A percentile compares a stretch with the other conserved stretches of the same genome.
Evolutionary conservation across 2,797 vertebrate species (phyloP).

Genomic region (Oreonectes daqikongensis): DNA sequence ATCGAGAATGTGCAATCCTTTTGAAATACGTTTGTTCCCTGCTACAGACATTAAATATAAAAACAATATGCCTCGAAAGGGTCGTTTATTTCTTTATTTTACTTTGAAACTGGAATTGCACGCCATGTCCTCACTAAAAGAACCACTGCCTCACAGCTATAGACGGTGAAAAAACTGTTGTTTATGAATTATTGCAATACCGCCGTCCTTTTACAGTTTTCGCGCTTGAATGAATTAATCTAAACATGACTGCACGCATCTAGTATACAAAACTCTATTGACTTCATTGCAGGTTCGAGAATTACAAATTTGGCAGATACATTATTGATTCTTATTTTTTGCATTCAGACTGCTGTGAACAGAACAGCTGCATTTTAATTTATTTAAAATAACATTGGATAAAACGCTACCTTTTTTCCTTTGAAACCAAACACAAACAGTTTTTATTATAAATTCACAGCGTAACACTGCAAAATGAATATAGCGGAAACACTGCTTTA

Average conservation of each 20-base stretch:
- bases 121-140: constrained; percentile 27
- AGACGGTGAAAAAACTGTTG: constrained; percentile 5
- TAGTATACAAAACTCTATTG: too few relatives aligned
- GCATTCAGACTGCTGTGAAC: too few relatives aligned
- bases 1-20: neutral
- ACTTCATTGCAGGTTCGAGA: too few relatives aligned
- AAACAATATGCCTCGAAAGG: neutral
- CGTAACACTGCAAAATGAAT: too few relatives aligned
- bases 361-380: too few relatives aligned
- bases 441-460: too few relatives aligned
- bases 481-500: too few relatives aligned
- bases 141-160: constrained; percentile 17
- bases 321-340: too few relatives aligned
- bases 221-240: constrained; percentile 10
- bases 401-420: too few relatives aligned
- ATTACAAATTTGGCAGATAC: too few relatives aligned
- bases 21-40: neutral
- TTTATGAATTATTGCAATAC: constrained; percentile 39
- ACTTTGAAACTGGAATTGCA: constrained; percentile 20
- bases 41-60: constrained; percentile 12
- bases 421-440: too few relatives aligned
- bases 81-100: neutral
- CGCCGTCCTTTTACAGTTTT: neutral
- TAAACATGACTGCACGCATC: neutral
- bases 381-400: rapidly evolving